Base-by-base conservation (phyloP, 2,888 invertebrate genomes). In the Arctia plantaginis region DNA sequence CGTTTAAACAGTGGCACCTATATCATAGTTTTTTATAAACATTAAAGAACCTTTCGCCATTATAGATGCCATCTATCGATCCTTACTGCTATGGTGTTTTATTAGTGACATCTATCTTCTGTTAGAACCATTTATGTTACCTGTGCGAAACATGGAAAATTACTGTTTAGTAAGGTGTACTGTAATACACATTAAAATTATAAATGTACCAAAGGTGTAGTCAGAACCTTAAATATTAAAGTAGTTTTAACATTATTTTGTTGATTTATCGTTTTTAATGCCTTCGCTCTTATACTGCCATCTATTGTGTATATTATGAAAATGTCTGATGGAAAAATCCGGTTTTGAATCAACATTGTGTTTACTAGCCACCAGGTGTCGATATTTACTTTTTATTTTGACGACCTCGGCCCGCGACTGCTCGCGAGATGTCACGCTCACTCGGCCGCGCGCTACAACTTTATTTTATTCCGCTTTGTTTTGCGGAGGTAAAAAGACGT, bases 401-500 rank as follows among this genome's bases (percentile, higher is more conserved):
- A 86, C 85, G 87, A 87, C 83, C 85, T 85, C 84, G 84, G 84
- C 72, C 79, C 78, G 82, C 86, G 87, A 85, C 86, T 87, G 90
- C 90, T 90, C 90, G 91, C 90, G 88, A 91, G 90, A 88, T 88
- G 88, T 90, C 91, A 88, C 86, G 87, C 82, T 85, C 85, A 83
- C 80, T 85, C 86, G 79, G 79, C 82, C 78, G 83, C 77, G 69
- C 78, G 72, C 73, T 77, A 77, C 76, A 80, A 87, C 80, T 87
- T 87, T 87, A 89, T 80, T 88, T 88, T 88, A 89, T 95, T 95
- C 95, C 95, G 95, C 95, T 95, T 95, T 95, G 95, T 95, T 95
- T 95, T 94, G 95, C 95, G 94, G 95, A 94, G 94, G 92, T 91
- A 93, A 93, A 90, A 92, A 93, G 93, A 93, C 94, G 89, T 90